These are phyloP conservation scores for Dasypus novemcinctus DNA, from an alignment of 2,113 vertebrate genomes.

Conservation along the genomic window DNA sequence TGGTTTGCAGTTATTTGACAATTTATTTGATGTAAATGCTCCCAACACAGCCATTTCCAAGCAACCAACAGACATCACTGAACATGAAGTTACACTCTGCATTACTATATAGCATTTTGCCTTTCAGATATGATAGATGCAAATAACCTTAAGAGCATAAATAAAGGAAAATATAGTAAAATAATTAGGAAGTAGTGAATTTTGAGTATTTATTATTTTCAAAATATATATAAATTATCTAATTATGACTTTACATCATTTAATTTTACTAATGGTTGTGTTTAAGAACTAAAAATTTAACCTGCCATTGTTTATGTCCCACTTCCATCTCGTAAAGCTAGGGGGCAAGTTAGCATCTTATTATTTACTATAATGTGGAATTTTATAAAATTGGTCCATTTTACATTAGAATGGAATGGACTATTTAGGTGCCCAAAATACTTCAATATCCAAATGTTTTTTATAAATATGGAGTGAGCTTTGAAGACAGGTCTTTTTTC, in stretches of 20 bases:
- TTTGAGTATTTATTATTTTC: background rate
- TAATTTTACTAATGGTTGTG: background rate
- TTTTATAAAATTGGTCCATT: background rate
- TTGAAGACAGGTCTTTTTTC: background rate
- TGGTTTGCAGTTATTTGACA: background rate
- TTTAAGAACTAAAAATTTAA: background rate
- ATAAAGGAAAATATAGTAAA: background rate
- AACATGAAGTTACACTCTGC: background rate
- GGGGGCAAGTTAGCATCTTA: background rate
- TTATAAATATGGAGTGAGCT: background rate
- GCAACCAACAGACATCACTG: no score
- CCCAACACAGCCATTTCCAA: background rate
- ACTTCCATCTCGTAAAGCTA: background rate
- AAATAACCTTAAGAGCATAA: background rate
- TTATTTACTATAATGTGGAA: background rate
- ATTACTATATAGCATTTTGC: background rate
- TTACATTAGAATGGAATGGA: background rate
- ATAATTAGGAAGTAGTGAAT: background rate
- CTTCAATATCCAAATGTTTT: background rate
- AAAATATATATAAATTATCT: background rate
- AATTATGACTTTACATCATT: background rate
- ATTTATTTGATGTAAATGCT: background rate
- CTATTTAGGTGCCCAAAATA: background rate
- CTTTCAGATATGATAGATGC: rapidly evolving
- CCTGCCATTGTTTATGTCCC: background rate